Evolutionary conservation across 1,140 invertebrate genomes (phyloP).

Genomic region (Aethina tumida): DNA sequence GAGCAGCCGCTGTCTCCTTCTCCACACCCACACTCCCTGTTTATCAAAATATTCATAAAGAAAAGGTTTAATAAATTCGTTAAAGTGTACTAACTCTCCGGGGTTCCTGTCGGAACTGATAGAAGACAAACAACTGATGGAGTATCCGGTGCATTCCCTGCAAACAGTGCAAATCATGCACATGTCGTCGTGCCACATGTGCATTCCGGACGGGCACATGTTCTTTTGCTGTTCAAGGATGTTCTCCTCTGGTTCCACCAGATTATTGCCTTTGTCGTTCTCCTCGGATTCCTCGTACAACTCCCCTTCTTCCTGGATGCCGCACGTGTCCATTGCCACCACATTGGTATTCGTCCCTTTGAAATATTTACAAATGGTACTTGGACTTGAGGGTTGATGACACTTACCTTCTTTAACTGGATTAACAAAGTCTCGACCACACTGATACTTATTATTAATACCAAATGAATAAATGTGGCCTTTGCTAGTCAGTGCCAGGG

Average conservation of each 20-base stretch:
- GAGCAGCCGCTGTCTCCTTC: constrained; percentile 89
- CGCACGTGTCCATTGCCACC: constrained; percentile 53
- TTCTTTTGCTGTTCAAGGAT: constrained; percentile 37
- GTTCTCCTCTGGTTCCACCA: constrained; percentile 44
- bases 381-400: neutral
- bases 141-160: constrained; percentile 90
- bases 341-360: constrained; percentile 32
- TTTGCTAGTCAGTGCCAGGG: constrained; percentile 75
- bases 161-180: constrained; percentile 88
- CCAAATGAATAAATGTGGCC: constrained; percentile 93
- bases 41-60: constrained; percentile 16
- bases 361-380: constrained; percentile 1
- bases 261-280: constrained; percentile 27
- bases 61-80: constrained; percentile 4
- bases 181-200: constrained; percentile 66
- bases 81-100: constrained; percentile 64
- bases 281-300: constrained; percentile 28
- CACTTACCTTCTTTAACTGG: constrained; percentile 41
- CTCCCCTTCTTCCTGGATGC: constrained; percentile 47
- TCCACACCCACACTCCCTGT: constrained; percentile 88
- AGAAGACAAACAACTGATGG: constrained; percentile 71
- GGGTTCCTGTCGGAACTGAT: constrained; percentile 70
- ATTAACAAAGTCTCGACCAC: constrained; percentile 78
- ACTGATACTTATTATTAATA: constrained; percentile 96
- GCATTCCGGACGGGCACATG: constrained; percentile 58